Evolutionary conservation across 1,140 invertebrate genomes (phyloP).

Genomic region (Hetaerina americana): DNA sequence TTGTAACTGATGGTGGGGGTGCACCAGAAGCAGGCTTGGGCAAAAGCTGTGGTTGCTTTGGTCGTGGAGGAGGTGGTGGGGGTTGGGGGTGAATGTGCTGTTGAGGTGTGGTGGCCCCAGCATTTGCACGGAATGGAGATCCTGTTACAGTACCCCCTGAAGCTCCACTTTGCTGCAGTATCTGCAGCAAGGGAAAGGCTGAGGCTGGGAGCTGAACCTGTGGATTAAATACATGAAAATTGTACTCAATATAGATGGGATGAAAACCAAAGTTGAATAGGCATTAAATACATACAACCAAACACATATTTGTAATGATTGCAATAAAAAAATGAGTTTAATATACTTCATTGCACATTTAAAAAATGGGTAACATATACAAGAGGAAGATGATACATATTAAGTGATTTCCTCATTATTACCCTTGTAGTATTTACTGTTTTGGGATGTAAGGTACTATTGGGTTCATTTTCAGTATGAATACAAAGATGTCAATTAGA

Average conservation of each 20-base stretch:
- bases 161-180: neutral
- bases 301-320: neutral
- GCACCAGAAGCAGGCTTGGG: slow-evolving; percentile 23
- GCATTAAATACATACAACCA: neutral
- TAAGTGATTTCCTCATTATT: too few species aligned
- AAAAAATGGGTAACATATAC: neutral
- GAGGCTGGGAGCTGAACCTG: neutral
- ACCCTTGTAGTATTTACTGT: too few species aligned
- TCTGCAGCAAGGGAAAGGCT: neutral
- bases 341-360: neutral
- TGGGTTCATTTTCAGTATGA: too few species aligned
- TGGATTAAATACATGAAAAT: neutral
- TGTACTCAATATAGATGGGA: neutral
- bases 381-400: neutral
- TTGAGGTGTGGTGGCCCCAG: neutral
- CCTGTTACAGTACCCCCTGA: neutral
- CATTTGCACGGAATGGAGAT: slow-evolving; percentile 4
- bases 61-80: slow-evolving; percentile 4
- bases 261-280: neutral
- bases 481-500: too few species aligned
- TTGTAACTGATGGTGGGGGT: slow-evolving; percentile 2
- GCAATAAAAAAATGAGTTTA: neutral
- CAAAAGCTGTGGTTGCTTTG: slow-evolving; percentile 27
- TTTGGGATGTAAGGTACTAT: too few species aligned
- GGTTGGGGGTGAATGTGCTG: neutral